phyloP scores from a whole-genome alignment of 23 tunicate species.

The Corella eumyota region DNA sequence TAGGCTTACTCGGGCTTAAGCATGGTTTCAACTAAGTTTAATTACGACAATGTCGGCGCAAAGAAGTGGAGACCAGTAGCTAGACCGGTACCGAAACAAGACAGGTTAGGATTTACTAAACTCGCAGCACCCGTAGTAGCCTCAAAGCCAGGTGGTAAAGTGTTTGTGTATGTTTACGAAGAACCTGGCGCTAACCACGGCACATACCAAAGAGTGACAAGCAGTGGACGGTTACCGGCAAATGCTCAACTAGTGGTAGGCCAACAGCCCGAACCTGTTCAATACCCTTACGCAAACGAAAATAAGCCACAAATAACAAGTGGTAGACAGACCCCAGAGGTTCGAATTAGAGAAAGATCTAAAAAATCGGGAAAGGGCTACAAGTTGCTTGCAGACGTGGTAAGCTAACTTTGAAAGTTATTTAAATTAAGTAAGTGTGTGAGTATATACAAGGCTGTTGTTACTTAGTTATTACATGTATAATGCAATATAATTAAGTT shows the following conservation, averaged over 20 bases:
- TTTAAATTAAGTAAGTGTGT: background rate
- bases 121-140: constrained; percentile 16
- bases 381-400: background rate
- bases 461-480: constrained; percentile 1
- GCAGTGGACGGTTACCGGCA: constrained; percentile 1
- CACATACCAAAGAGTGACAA: constrained; percentile 4
- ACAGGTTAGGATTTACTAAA: background rate
- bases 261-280: background rate
- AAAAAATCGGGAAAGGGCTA: background rate
- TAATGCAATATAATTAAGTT: background rate
- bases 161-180: constrained; percentile 61
- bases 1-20: no score
- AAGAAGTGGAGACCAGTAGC: constrained; percentile 30
- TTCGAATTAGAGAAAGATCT: background rate
- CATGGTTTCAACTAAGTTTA: no score
- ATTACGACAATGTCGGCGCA: no score
- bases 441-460: background rate
- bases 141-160: constrained; percentile 51
- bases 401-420: background rate
- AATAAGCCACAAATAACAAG: background rate
- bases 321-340: background rate
- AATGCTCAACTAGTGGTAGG: constrained; percentile 1
- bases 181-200: constrained; percentile 5
- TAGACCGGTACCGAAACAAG: constrained; percentile 13
- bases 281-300: background rate